Percentiles rank a stretch among this genome's conserved stretches.
phyloP scores from a whole-genome alignment of 2,113 vertebrate genomes.

The Rhagologus leucostigma region DNA sequence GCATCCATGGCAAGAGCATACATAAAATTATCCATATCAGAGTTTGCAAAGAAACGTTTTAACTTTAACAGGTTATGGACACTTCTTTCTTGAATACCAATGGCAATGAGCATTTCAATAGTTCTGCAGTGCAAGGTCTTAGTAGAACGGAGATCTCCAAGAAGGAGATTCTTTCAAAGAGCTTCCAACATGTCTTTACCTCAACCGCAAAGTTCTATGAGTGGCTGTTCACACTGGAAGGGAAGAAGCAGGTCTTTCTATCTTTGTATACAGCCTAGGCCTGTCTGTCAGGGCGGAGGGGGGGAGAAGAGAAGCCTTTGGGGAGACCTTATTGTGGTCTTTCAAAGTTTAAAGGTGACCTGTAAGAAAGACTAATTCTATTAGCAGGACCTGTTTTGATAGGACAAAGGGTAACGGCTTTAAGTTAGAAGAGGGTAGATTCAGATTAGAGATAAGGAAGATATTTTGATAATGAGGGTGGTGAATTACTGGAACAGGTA shows the following conservation, averaged over 20 bases:
- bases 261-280: background rate
- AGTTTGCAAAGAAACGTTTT: background rate
- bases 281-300: background rate
- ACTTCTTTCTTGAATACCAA: background rate
- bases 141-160: background rate
- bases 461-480: background rate
- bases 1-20: background rate
- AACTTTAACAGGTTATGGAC: background rate
- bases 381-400: background rate
- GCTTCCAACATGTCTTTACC: background rate
- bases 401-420: background rate
- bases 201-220: background rate
- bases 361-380: background rate
- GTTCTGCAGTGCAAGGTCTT: background rate
- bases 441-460: background rate
- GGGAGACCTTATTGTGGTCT: background rate
- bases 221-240: background rate
- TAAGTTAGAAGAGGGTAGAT: background rate
- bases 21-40: background rate
- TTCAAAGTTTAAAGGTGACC: fast-evolving
- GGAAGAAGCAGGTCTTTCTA: background rate
- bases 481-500: background rate
- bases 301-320: background rate
- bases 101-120: background rate
- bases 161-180: background rate